Evolutionary conservation across 1,140 invertebrate species (phyloP), one percentile per base, ranked within the genome.

Genomic region (Planococcus citri): DNA sequence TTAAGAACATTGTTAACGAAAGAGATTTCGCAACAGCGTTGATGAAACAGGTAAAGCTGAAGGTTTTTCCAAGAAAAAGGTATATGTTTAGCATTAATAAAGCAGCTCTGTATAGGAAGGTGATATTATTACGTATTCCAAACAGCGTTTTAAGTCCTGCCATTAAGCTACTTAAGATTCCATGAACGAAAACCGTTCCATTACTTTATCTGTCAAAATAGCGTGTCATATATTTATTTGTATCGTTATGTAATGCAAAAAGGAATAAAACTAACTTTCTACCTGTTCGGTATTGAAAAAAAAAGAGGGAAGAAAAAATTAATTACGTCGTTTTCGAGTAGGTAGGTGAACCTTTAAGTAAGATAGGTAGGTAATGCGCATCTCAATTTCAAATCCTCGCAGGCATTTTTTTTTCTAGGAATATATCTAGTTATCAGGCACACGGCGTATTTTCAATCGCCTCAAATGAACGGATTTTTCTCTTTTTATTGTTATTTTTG

Each of bases 131-230:
- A 64, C 21, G 25, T 64, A 64, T 64, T 64, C 60, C 25, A 20
- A 20, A 64, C 10, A 14, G 60, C 25, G 20, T 64, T 64, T 64
- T 25, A 64, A 64, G 25, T 64, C 25, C 25, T 64, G 22, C 60
- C 60, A 64, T 64, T 64, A 64, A 64, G 60, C 60, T 64, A 64
- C 60, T 64, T 64, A 27, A 64, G 60, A 64, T 64, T 64, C 60
- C 22, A 27, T 64, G 22, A 27, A 64, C 60, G 60, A 64, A 64
- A 64, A 22, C 25, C 25, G 41, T 64, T 24, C 60, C 60, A 64
- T 64, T 64, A 64, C 60, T 64, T 64, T 27, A 64, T 64, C 60
- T 64, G 60, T 64, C 60, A 64, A 64, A 64, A 64, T 25, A 25
- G 60, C 60, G 60, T 24, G 60, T 64, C 60, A 25, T 24, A 64